Conservation (phyloP, 1,140 invertebrate species). For the Leguminivora glycinivorella region DNA sequence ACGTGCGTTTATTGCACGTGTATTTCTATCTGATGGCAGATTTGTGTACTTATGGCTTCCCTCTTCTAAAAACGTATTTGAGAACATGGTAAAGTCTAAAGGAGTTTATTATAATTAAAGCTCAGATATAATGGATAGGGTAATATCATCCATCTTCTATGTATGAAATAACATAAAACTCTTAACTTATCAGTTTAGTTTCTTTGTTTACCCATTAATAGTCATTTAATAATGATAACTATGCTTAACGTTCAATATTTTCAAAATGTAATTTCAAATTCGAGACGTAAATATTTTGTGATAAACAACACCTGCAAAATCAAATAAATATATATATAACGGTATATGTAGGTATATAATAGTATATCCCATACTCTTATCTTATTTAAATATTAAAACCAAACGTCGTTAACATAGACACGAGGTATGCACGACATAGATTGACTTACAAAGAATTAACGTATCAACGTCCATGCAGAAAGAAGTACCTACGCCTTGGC, state of each 20-base stretch:
- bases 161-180: constrained; percentile 36
- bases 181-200: constrained; percentile 38
- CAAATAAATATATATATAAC: constrained; percentile 15
- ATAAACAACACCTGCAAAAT: constrained; percentile 33
- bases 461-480: constrained; percentile 32
- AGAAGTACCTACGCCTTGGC: constrained; percentile 33
- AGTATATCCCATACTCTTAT: constrained; percentile 5
- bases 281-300: constrained; percentile 39
- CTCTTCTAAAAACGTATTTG: not conserved
- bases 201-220: constrained; percentile 10
- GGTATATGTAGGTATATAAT: not conserved
- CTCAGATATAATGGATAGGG: constrained; percentile 68
- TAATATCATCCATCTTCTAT: constrained; percentile 48
- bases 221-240: constrained; percentile 12
- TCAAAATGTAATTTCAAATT: constrained; percentile 30
- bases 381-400: constrained; percentile 11
- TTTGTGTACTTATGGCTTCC: not conserved
- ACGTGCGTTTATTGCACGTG: not conserved
- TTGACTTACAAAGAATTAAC: constrained; percentile 37
- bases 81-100: constrained; percentile 56
- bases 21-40: not conserved
- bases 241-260: constrained; percentile 9
- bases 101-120: constrained; percentile 74
- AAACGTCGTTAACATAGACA: constrained; percentile 39
- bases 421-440: constrained; percentile 44